Conservation (phyloP, 1,140 invertebrate genomes). For the Cryptotermes secundus region DNA sequence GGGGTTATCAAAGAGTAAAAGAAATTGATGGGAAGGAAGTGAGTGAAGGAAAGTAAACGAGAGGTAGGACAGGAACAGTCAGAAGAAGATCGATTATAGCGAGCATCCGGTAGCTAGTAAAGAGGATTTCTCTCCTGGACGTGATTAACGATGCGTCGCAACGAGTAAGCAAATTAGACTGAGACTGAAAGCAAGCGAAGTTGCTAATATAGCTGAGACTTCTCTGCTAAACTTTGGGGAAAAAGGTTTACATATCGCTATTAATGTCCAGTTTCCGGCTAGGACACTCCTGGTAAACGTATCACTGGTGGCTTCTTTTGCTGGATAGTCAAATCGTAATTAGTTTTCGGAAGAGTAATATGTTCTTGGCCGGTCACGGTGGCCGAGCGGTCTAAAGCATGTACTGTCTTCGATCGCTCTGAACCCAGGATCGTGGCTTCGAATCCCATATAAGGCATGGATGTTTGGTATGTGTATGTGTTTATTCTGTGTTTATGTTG, state of each 20-base stretch:
- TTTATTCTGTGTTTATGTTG: no score
- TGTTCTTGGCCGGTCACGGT: no score
- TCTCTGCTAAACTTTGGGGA: neutral
- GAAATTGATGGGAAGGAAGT: conserved; percentile 14
- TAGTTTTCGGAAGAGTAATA: no score
- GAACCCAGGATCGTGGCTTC: no score
- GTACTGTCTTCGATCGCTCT: no score
- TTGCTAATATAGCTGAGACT: conserved; percentile 13
- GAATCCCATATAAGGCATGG: no score
- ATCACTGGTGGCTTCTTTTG: no score
- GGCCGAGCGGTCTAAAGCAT: no score
- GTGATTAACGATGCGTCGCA: neutral
- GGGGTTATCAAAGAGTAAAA: conserved; percentile 13
- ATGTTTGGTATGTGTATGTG: no score
- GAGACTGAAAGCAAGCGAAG: neutral
- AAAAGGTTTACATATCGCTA: neutral
- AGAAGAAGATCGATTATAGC: conserved; percentile 4
- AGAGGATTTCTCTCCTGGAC: neutral
- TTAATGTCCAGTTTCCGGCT: no score
- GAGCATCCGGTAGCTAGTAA: neutral
- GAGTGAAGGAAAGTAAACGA: neutral
- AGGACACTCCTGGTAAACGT: no score
- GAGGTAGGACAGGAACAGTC: neutral
- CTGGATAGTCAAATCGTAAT: no score
- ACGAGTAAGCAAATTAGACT: conserved; percentile 2